Evolutionary conservation across 2,797 vertebrate genomes (phyloP).

Genomic region (Gambusia yucatana): DNA sequence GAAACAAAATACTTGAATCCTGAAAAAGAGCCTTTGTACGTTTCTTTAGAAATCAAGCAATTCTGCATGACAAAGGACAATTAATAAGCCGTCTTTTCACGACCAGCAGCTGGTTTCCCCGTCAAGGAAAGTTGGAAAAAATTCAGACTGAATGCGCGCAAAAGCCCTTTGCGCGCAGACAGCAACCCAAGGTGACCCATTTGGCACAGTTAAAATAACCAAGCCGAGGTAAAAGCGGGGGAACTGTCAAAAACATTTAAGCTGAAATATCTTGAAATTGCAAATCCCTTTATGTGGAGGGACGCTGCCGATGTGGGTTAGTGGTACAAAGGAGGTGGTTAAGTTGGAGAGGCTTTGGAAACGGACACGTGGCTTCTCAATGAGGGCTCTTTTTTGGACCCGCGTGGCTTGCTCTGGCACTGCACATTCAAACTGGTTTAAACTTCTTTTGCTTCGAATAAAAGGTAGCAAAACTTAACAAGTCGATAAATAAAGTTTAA

Average conservation of each 20-base stretch:
- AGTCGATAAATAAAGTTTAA: slow-evolving; percentile 38
- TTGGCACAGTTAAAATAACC: slow-evolving; percentile 99
- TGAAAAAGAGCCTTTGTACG: slow-evolving; percentile 99
- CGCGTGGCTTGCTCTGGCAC: slow-evolving; percentile 95
- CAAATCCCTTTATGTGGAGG: slow-evolving; percentile 99
- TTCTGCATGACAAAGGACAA: slow-evolving; percentile 99
- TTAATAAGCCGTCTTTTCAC: slow-evolving; percentile 99
- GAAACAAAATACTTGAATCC: slow-evolving; percentile 99
- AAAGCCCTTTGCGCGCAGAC: slow-evolving; percentile 99
- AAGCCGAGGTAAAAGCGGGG: slow-evolving; percentile 98
- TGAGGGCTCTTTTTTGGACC: slow-evolving; percentile 90
- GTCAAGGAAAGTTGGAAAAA: slow-evolving; percentile 99
- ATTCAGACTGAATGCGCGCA: slow-evolving; percentile 99
- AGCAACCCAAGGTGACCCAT: slow-evolving; percentile 99
- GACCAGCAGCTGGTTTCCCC: slow-evolving; percentile 99
- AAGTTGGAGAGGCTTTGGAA: slow-evolving; percentile 99
- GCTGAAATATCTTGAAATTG: slow-evolving; percentile 99
- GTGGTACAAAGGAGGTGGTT: slow-evolving; percentile 99
- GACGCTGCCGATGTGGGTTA: slow-evolving; percentile 99
- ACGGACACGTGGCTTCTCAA: slow-evolving; percentile 99
- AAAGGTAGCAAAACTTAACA: slow-evolving; percentile 38
- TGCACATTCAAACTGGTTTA: slow-evolving; percentile 86
- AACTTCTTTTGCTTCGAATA: slow-evolving; percentile 65
- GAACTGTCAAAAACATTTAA: slow-evolving; percentile 99
- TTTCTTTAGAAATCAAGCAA: slow-evolving; percentile 99